Base-by-base conservation (phyloP, 2,888 invertebrate genomes). In the Hoplodrina blanda region DNA sequence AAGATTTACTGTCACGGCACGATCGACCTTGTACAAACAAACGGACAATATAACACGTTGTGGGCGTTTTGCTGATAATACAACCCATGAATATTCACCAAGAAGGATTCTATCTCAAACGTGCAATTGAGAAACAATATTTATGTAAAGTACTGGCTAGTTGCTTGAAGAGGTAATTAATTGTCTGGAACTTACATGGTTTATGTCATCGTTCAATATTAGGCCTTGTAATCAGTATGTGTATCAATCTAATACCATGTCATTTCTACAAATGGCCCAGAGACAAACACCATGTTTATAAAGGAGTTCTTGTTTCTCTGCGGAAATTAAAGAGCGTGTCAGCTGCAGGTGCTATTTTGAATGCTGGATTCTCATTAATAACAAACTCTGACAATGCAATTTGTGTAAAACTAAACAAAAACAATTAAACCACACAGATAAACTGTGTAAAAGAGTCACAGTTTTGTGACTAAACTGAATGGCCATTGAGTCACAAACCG, bases 81-180 rank as follows among this genome's bases (percentile, higher is more conserved):
- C 63, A 59, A 13, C 77, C 80, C 60, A 86, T 90, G 86, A 85
- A 88, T 90, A 90, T 90, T 87, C 80, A 85, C 62, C 55, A 66
- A 19, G 44, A 85, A 88, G 87, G 86, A 87, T 89, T 87, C 84
- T 86, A 87, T 87, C 82, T 85, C 67, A 73, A 75, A 72, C 71
- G 68, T 54, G 37, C 0, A 66, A 37, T 66, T 62, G 33, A 73
- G 66, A 55, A 79, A 66, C 67, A 44, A 62, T 66, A 19, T 56
- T 33, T 41, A 64, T 19, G 55, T 62, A 52, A 69, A 69, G 33
- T 62, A 57, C 20, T 56, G 8, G 1, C 53, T 62, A 57, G n/a
- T 52, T 4, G 0, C 57, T 74, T 44, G 17, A 41, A n/a, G 10
- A 30, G 15, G 5, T 59, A 13, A 69, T 44, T 37, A 33, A 62